Conservation (phyloP, 2,888 invertebrate species). For the Diloba caeruleocephala region DNA sequence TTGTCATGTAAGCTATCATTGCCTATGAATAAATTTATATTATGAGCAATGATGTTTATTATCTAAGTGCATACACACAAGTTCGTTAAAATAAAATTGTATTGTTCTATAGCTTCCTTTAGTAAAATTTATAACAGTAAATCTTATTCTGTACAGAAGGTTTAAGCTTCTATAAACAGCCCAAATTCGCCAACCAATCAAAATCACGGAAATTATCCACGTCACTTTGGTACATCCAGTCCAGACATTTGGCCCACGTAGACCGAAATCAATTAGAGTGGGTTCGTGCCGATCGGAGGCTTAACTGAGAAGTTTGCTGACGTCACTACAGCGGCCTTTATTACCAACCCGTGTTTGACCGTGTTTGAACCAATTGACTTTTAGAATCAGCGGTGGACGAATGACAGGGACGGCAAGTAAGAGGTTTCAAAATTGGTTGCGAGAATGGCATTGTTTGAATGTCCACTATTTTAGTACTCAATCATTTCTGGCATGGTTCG, state of each 20-base stretch:
- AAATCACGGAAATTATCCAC: constrained; percentile 33
- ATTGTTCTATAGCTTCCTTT: too few relatives aligned
- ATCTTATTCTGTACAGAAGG: too few relatives aligned
- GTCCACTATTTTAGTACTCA: too few relatives aligned
- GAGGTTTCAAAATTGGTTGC: neutral
- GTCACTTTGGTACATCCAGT: constrained; percentile 29
- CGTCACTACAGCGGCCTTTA: constrained; percentile 52
- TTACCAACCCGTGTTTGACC: constrained; percentile 52
- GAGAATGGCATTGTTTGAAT: too few relatives aligned
- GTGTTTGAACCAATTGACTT: too few relatives aligned
- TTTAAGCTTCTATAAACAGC: constrained; percentile 7
- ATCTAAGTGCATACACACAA: too few relatives aligned
- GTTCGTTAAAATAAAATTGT: too few relatives aligned
- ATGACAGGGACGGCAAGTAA: constrained; percentile 46
- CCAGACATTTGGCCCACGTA: constrained; percentile 41
- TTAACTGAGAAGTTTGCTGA: constrained; percentile 50
- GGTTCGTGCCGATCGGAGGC: constrained; percentile 48
- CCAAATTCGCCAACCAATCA: constrained; percentile 29
- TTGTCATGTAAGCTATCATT: too few relatives aligned
- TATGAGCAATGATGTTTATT: too few relatives aligned
- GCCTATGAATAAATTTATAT: too few relatives aligned
- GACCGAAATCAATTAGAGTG: constrained; percentile 55
- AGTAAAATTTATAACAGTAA: too few relatives aligned
- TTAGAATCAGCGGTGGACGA: constrained; percentile 49
- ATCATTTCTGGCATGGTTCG: neutral